Percentiles rank a stretch among this genome's conserved stretches.
These are phyloP conservation scores for Lepidurus apus DNA, from an alignment of 1,140 invertebrate genomes.

Conservation along the genomic window DNA sequence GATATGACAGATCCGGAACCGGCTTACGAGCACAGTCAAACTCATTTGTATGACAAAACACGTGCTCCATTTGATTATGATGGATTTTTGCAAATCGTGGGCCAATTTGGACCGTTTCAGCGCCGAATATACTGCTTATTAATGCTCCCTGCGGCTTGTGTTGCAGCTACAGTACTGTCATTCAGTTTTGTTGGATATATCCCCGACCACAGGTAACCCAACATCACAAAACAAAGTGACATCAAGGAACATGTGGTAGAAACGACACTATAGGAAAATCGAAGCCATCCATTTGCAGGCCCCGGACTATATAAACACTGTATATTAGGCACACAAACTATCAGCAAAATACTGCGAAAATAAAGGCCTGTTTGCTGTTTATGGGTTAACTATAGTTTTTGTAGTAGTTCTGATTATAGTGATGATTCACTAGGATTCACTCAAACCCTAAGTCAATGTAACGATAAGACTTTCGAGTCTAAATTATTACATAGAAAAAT, in stretches of 20 bases:
- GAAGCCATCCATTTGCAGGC: too few species aligned
- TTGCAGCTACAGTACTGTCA: constrained; percentile 37
- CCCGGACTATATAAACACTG: too few species aligned
- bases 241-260: background rate
- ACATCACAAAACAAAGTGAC: background rate
- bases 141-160: constrained; percentile 36
- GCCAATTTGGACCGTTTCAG: constrained; percentile 38
- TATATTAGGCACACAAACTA: too few species aligned
- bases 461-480: too few species aligned
- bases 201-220: constrained; percentile 38
- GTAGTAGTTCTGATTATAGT: too few species aligned
- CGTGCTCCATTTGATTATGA: constrained; percentile 36
- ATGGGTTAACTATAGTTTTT: too few species aligned
- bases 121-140: constrained; percentile 35
- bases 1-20: background rate
- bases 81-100: constrained; percentile 37
- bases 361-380: too few species aligned
- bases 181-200: constrained; percentile 37
- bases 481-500: too few species aligned
- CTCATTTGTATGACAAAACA: background rate
- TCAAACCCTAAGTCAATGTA: too few species aligned
- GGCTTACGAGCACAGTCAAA: background rate
- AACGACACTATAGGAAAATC: constrained; percentile 9
- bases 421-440: too few species aligned
- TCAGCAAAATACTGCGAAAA: too few species aligned